A percentile compares a stretch with the other conserved stretches of the same genome.
Evolutionary conservation across 2,888 invertebrate genomes (phyloP).

Genomic region (Eupithecia inturbata): DNA sequence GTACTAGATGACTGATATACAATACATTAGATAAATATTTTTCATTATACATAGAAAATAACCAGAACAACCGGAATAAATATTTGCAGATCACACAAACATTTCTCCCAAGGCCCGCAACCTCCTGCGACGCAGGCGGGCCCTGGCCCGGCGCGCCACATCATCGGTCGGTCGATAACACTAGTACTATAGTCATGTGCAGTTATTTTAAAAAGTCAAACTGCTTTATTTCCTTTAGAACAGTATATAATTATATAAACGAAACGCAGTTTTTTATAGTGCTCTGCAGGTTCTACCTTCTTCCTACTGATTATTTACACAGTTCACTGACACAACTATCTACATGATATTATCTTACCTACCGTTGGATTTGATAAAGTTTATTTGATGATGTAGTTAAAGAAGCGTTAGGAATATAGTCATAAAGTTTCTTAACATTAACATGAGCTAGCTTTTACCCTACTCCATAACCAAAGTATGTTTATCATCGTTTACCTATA

Average conservation of each 20-base stretch:
- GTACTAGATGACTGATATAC: too few species aligned
- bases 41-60: too few species aligned
- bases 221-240: background rate
- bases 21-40: too few species aligned
- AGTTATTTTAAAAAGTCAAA: background rate
- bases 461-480: background rate
- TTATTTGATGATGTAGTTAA: background rate
- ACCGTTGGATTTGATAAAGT: background rate
- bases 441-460: background rate
- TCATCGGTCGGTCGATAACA: too few species aligned
- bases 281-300: too few species aligned
- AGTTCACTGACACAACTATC: background rate
- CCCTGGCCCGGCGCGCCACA: too few species aligned
- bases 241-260: background rate
- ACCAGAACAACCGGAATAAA: too few species aligned
- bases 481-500: background rate
- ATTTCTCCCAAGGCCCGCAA: too few species aligned
- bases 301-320: too few species aligned
- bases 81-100: too few species aligned
- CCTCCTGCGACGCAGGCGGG: too few species aligned
- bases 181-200: background rate
- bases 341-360: background rate
- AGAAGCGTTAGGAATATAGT: background rate
- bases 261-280: too few species aligned
- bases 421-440: background rate